Evolutionary conservation across 2,113 vertebrate species (phyloP).

Genomic region (Cyprinodon variegatus): DNA sequence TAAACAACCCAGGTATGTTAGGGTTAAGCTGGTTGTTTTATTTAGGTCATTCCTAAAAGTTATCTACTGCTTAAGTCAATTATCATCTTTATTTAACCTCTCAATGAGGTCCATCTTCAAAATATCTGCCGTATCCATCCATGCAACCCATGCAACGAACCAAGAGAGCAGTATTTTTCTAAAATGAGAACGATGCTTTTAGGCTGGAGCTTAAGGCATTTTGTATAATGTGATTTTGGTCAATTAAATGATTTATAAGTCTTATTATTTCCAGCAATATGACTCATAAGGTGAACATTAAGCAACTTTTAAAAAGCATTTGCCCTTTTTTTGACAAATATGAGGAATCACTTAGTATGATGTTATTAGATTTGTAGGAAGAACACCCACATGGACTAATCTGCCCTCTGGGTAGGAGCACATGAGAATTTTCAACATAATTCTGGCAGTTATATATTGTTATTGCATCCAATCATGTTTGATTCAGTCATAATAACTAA

Average conservation of each 20-base stretch:
- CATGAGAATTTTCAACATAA: not conserved
- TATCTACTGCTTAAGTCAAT: too few relatives aligned
- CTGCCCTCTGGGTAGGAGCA: not conserved
- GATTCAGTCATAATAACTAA: slow-evolving; percentile 3
- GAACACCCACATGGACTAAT: not conserved
- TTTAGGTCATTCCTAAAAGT: too few relatives aligned
- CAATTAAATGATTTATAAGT: slow-evolving; percentile 47
- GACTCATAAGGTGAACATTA: not conserved
- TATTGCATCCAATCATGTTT: slow-evolving; percentile 8
- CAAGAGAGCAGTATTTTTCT: slow-evolving; percentile 7
- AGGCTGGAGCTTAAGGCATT: slow-evolving; percentile 19
- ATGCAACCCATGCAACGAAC: not conserved
- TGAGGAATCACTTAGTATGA: slow-evolving; percentile 5
- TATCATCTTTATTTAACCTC: too few relatives aligned
- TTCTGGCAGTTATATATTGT: not conserved
- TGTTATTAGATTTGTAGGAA: slow-evolving; percentile 4
- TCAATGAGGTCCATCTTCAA: too few relatives aligned
- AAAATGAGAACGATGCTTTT: slow-evolving; percentile 49
- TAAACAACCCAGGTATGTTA: too few relatives aligned
- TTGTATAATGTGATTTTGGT: slow-evolving; percentile 46
- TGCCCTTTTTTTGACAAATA: slow-evolving; percentile 18
- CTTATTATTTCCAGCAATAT: slow-evolving; percentile 36
- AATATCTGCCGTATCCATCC: too few relatives aligned
- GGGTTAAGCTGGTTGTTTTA: too few relatives aligned
- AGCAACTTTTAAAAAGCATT: slow-evolving; percentile 12